Percentiles rank a stretch among this genome's conserved stretches.
Conservation (phyloP, 2,113 vertebrate species). For the Microtus pennsylvanicus region DNA sequence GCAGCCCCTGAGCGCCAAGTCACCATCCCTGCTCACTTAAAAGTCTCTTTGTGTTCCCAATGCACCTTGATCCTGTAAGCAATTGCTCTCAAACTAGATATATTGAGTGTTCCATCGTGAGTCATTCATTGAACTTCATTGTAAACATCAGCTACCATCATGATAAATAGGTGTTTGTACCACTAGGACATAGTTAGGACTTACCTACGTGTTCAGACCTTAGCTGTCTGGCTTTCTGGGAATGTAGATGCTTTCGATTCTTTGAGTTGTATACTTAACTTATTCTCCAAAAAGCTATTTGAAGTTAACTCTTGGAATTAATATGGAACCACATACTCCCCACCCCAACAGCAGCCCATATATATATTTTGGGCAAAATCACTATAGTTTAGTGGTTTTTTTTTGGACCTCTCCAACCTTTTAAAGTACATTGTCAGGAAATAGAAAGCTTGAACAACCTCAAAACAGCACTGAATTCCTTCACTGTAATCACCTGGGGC, state of each 20-base stretch:
- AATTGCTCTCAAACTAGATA: background rate
- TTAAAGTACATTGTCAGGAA: background rate
- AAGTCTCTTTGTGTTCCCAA: background rate
- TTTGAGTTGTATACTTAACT: background rate
- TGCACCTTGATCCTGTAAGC: background rate
- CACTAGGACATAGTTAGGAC: background rate
- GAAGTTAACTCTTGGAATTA: background rate
- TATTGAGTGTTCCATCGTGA: background rate
- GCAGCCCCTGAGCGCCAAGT: background rate
- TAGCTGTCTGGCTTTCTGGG: background rate
- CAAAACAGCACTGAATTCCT: background rate
- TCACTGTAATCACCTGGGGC: background rate
- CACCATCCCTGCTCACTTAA: background rate
- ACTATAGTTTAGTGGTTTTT: constrained; percentile 23
- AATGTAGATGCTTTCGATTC: background rate
- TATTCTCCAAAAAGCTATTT: constrained; percentile 23
- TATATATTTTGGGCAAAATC: background rate
- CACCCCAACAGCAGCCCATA: background rate
- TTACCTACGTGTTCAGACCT: background rate
- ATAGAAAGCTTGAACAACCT: background rate
- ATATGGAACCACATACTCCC: background rate
- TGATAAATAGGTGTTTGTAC: background rate
- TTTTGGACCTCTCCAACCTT: background rate
- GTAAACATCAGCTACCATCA: background rate
- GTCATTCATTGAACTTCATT: background rate